phyloP scores from a whole-genome alignment of 92 coral and sea anemone species.

The Porites evermanni region DNA sequence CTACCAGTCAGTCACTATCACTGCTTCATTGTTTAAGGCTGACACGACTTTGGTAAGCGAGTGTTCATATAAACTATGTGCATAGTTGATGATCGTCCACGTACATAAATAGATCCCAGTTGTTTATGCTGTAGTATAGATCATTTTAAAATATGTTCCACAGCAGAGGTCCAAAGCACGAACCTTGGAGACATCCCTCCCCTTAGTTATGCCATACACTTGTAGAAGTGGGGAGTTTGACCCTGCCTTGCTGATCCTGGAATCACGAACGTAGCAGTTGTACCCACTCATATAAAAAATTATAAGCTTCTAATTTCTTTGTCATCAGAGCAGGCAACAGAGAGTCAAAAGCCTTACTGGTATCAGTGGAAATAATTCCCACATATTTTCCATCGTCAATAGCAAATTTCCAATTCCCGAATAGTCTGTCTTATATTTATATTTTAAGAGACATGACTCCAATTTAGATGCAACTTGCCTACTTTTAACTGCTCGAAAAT shows the following conservation, averaged over 20 bases:
- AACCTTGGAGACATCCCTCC: not conserved
- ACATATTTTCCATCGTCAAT: constrained; percentile 11
- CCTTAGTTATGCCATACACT: not conserved
- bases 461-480: not conserved
- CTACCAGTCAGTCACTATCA: no score
- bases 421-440: constrained; percentile 8
- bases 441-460: not conserved
- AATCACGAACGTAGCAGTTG: constrained; percentile 16
- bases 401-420: constrained; percentile 21
- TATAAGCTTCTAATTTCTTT: constrained; percentile 4
- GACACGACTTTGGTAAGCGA: no score
- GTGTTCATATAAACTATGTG: not conserved
- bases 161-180: not conserved
- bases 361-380: not conserved
- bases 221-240: not conserved
- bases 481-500: constrained; percentile 15
- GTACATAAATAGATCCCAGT: not conserved
- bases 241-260: not conserved
- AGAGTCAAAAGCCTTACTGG: constrained; percentile 28
- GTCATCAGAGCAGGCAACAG: constrained; percentile 13
- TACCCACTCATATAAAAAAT: constrained; percentile 2
- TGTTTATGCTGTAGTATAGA: not conserved
- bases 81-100: not conserved
- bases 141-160: not conserved
- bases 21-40: no score